Percentiles rank a stretch among this genome's conserved stretches.
phyloP scores from a whole-genome alignment of 2,888 invertebrate genomes.

The Meiosimyza platycephala region DNA sequence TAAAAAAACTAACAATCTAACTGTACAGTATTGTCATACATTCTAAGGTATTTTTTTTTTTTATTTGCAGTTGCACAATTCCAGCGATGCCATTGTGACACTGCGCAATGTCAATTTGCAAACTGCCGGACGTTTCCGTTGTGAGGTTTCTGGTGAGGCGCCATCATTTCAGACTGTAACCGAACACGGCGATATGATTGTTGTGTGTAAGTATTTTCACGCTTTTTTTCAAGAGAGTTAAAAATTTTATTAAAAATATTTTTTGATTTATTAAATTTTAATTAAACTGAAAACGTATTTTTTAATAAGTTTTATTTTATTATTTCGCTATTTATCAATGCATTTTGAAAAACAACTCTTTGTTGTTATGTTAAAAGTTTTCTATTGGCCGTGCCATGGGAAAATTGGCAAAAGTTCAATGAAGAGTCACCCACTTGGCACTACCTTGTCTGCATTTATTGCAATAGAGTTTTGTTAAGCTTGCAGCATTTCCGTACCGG shows the following conservation, averaged over 20 bases:
- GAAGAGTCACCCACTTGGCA: not conserved
- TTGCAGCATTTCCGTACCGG: constrained; percentile 7
- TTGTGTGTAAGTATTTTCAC: constrained; percentile 73
- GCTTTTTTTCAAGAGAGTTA: not conserved
- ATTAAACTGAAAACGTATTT: not conserved
- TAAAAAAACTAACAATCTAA: too few relatives aligned
- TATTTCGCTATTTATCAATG: not conserved
- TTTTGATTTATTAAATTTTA: not conserved
- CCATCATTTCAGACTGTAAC: constrained; percentile 78
- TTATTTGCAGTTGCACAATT: constrained; percentile 74
- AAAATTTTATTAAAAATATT: not conserved
- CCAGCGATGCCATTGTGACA: constrained; percentile 75
- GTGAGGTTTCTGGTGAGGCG: constrained; percentile 79
- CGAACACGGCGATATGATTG: constrained; percentile 75
- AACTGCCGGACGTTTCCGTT: constrained; percentile 75
- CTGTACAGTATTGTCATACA: too few relatives aligned
- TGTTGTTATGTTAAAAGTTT: not conserved
- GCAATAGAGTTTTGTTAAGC: not conserved
- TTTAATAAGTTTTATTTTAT: not conserved
- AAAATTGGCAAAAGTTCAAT: not conserved
- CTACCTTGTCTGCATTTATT: not conserved
- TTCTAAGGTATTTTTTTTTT: too few relatives aligned
- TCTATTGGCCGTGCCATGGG: not conserved
- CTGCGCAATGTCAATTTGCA: constrained; percentile 74
- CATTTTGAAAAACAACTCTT: not conserved